These are phyloP conservation scores for Porites cylindrica DNA, from an alignment of 92 coral and sea anemone genomes.

Conservation along the genomic window DNA sequence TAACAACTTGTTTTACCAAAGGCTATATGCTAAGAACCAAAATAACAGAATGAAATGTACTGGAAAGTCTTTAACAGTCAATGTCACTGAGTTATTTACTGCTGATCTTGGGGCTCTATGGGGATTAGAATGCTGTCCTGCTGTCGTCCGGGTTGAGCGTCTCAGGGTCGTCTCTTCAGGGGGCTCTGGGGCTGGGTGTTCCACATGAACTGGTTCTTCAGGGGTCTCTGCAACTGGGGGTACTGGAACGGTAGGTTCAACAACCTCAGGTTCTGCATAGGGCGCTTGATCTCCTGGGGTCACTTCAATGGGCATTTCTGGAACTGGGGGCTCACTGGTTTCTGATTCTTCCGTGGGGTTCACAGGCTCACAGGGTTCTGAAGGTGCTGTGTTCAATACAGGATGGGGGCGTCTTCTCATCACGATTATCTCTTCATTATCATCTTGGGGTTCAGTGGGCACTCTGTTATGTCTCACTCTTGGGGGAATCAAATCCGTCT, in stretches of 20 bases:
- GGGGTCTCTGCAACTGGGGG: too few species aligned
- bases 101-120: constrained; percentile 13
- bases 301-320: too few species aligned
- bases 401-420: constrained; percentile 1
- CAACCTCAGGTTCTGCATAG: too few species aligned
- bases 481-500: not conserved
- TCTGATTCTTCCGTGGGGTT: not conserved
- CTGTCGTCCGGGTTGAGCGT: too few species aligned
- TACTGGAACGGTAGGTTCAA: too few species aligned
- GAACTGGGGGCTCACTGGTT: not conserved
- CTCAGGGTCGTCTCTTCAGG: too few species aligned
- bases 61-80: not conserved
- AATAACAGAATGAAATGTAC: constrained; percentile 6
- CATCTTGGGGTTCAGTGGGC: not conserved
- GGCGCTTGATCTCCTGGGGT: too few species aligned
- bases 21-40: constrained; percentile 20
- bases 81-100: not conserved
- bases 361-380: too few species aligned
- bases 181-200: too few species aligned
- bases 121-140: constrained; percentile 9
- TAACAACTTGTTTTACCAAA: not conserved
- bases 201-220: too few species aligned
- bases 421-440: not conserved
- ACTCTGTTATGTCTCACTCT: not conserved
- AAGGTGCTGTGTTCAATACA: not conserved